These are phyloP conservation scores for Thripadectes ignobilis DNA, from an alignment of 2,797 vertebrate species.

Conservation along the genomic window DNA sequence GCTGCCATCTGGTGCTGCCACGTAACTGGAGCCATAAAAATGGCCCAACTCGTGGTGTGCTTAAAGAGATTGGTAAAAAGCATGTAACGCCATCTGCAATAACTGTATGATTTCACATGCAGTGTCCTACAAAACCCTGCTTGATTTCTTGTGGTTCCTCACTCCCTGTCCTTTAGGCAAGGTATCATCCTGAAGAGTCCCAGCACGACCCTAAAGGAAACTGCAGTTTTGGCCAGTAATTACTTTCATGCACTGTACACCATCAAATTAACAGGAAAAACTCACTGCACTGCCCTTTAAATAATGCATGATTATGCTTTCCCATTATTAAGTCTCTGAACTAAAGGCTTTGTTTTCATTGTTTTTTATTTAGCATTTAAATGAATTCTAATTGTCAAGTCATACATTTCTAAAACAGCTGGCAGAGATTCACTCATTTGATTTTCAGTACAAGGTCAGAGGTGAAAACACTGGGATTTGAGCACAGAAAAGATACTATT, in stretches of 20 bases:
- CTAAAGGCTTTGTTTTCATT: not conserved
- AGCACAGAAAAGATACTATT: not conserved
- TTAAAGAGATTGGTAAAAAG: constrained; percentile 50
- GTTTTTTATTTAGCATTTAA: not conserved
- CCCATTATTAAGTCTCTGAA: not conserved
- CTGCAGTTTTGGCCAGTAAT: not conserved
- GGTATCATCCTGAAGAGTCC: not conserved
- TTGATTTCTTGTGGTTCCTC: not conserved
- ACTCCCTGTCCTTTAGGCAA: not conserved
- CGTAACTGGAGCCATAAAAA: constrained; percentile 97
- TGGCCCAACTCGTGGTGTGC: constrained; percentile 91
- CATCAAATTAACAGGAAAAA: not conserved
- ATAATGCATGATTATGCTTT: not conserved
- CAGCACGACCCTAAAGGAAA: not conserved
- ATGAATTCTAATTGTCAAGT: not conserved
- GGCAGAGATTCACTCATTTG: not conserved
- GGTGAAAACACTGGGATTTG: not conserved
- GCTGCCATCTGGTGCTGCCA: constrained; percentile 90
- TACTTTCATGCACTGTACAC: not conserved
- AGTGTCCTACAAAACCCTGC: not conserved
- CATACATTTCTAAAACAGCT: not conserved
- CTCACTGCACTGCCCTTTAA: not conserved
- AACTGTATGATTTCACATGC: not conserved
- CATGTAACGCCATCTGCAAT: not conserved
- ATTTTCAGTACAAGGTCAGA: not conserved